Conservation (phyloP, 2,113 vertebrate species). For the Turnix velox region DNA sequence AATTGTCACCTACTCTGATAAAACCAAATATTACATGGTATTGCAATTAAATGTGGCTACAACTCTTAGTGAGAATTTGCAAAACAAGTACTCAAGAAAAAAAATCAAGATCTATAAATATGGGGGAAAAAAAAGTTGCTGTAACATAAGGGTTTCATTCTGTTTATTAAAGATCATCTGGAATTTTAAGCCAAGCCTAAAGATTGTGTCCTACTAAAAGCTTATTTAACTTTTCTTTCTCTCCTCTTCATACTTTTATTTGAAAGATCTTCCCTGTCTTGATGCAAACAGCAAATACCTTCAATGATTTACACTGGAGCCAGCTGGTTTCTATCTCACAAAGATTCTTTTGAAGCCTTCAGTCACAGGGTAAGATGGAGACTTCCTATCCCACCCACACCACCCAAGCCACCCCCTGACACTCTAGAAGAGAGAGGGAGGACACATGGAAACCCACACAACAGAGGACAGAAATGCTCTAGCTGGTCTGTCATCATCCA, state of each 20-base stretch:
- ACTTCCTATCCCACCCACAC: neutral
- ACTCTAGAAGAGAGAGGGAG: neutral
- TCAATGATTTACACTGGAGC: neutral
- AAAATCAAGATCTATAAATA: neutral
- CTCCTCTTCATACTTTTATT: neutral
- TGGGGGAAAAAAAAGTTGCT: neutral
- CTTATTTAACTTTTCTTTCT: neutral
- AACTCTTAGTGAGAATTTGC: neutral
- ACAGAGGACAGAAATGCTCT: neutral
- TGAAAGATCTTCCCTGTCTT: neutral
- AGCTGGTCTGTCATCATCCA: neutral
- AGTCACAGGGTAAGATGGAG: neutral
- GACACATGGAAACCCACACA: neutral
- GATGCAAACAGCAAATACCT: neutral
- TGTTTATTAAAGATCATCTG: neutral
- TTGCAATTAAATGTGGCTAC: neutral
- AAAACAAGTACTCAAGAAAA: no score
- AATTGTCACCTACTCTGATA: neutral
- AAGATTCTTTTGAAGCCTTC: neutral
- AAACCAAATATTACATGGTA: neutral
- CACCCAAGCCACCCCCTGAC: neutral
- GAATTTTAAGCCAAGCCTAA: neutral
- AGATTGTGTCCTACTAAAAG: neutral
- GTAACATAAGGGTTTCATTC: neutral
- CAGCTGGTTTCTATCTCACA: neutral